phyloP scores from a whole-genome alignment of 2,113 vertebrate species.

The Sinocyclocheilus rhinocerous region DNA sequence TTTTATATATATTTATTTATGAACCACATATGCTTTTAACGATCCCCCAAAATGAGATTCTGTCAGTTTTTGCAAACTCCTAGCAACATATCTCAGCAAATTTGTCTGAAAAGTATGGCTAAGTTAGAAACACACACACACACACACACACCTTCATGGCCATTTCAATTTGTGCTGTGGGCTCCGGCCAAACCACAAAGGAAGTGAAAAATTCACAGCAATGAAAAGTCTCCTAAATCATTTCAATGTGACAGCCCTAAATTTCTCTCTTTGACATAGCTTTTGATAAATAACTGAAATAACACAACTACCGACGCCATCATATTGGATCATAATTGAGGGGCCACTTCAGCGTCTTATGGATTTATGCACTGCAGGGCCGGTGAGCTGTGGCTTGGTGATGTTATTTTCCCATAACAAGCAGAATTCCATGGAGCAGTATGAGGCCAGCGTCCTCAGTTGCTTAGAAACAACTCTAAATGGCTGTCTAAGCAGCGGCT shows the following conservation, averaged over 20 bases:
- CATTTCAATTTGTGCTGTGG: background rate
- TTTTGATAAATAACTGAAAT: conserved; percentile 30
- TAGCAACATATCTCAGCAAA: background rate
- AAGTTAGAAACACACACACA: background rate
- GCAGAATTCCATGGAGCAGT: background rate
- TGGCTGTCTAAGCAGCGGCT: background rate
- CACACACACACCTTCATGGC: conserved; percentile 16
- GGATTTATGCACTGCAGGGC: conserved; percentile 20
- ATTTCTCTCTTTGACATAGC: conserved; percentile 6
- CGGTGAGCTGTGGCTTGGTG: background rate
- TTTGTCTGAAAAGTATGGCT: background rate
- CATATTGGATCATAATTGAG: conserved; percentile 3
- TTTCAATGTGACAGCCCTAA: conserved; percentile 17
- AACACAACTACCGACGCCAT: background rate
- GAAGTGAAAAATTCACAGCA: conserved; percentile 10
- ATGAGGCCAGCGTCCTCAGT: conserved; percentile 2
- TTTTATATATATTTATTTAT: background rate
- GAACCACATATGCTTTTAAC: background rate
- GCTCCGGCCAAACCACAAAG: background rate
- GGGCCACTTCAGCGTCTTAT: background rate
- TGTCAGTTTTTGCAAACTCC: background rate
- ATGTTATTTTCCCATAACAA: conserved; percentile 24
- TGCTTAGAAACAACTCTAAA: conserved; percentile 35
- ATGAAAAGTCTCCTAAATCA: conserved; percentile 9
- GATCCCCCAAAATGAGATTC: background rate